phyloP scores from a whole-genome alignment of 1,140 invertebrate species.

The Aculops lycopersici region DNA sequence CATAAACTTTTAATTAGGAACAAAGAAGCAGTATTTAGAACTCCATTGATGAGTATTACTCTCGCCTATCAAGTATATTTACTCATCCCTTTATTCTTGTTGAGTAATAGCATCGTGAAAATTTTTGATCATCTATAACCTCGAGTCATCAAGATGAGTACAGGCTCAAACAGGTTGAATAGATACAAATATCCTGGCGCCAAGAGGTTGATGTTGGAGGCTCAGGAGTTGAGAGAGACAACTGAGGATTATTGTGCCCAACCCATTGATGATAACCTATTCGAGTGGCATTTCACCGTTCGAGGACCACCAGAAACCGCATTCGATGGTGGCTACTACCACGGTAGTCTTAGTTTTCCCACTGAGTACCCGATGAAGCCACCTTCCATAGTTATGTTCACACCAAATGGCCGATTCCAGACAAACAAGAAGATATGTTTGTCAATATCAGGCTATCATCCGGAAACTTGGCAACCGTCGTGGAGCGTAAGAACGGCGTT shows the following conservation, averaged over 20 bases:
- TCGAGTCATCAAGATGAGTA: neutral
- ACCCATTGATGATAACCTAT: slow-evolving; percentile 74
- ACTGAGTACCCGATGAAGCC: slow-evolving; percentile 93
- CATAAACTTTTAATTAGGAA: neutral
- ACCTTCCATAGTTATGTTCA: slow-evolving; percentile 68
- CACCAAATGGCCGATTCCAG: slow-evolving; percentile 84
- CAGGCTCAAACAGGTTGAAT: neutral
- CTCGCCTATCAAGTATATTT: neutral
- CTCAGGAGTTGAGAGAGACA: slow-evolving; percentile 40
- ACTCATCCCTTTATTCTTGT: neutral
- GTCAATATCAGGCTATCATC: slow-evolving; percentile 84
- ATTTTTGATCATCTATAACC: neutral
- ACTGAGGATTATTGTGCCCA: slow-evolving; percentile 65
- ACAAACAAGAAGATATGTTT: slow-evolving; percentile 77
- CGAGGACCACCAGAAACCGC: slow-evolving; percentile 50
- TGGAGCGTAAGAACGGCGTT: slow-evolving; percentile 77
- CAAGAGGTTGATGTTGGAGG: slow-evolving; percentile 70
- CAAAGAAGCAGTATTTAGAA: neutral
- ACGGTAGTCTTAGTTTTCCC: slow-evolving; percentile 54
- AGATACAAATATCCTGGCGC: slow-evolving; percentile 28
- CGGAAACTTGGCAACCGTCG: slow-evolving; percentile 81
- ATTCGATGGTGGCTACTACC: slow-evolving; percentile 61
- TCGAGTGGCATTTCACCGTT: slow-evolving; percentile 93
- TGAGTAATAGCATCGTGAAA: neutral
- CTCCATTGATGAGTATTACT: neutral